Conservation (phyloP, 2,113 vertebrate genomes). For the Numida meleagris region DNA sequence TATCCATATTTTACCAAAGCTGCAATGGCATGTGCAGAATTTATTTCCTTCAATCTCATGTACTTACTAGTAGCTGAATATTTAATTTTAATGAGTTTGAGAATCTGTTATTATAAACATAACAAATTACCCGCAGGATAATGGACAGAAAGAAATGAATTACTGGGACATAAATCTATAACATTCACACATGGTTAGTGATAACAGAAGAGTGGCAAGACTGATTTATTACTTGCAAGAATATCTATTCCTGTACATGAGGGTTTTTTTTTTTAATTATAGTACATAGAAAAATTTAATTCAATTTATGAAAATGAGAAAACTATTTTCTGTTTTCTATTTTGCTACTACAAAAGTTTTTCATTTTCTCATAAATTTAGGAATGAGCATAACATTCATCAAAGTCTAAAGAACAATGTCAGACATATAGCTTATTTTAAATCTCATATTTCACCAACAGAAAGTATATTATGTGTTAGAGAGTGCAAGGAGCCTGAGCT, state of each 20-base stretch:
- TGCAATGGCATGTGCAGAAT: background rate
- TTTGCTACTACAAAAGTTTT: background rate
- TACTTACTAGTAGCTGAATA: background rate
- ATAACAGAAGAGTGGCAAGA: conserved; percentile 27
- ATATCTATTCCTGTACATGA: background rate
- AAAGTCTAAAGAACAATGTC: background rate
- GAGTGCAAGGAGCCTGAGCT: background rate
- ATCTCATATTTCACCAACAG: conserved; percentile 14
- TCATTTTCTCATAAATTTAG: conserved; percentile 11
- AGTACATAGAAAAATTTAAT: conserved; percentile 23
- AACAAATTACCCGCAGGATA: conserved; percentile 21
- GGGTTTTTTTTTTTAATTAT: background rate
- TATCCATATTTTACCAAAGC: background rate
- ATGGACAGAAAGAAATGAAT: conserved; percentile 54
- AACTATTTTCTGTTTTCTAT: conserved; percentile 21
- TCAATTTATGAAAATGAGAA: conserved; percentile 44
- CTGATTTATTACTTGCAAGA: conserved; percentile 48
- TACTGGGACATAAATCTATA: conserved; percentile 22
- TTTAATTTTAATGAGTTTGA: conserved; percentile 10
- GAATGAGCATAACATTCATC: background rate
- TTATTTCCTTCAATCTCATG: background rate
- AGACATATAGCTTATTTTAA: background rate
- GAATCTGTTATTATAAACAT: background rate
- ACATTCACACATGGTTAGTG: background rate
- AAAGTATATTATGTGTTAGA: background rate